phyloP scores from a whole-genome alignment of 2,888 invertebrate species.

The Cerastis rubricosa region DNA sequence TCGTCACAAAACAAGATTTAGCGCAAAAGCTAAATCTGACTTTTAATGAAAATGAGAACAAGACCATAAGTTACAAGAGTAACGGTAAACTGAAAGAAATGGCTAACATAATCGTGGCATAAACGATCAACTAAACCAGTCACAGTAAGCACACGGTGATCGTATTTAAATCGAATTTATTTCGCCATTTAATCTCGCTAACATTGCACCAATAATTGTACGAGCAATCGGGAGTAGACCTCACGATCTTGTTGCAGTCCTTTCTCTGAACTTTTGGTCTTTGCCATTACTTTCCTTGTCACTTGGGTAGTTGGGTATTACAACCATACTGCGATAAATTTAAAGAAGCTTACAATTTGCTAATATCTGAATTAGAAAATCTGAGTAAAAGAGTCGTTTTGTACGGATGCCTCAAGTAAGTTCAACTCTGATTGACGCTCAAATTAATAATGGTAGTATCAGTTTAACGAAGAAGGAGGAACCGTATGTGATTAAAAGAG shows the following conservation, averaged over 20 bases:
- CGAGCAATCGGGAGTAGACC: constrained; percentile 56
- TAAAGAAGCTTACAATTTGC: constrained; percentile 7
- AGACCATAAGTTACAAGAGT: constrained; percentile 16
- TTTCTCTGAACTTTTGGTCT: constrained; percentile 62
- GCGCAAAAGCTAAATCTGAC: constrained; percentile 18
- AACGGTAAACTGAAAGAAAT: constrained; percentile 45
- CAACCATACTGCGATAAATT: constrained; percentile 2
- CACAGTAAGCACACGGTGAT: constrained; percentile 47
- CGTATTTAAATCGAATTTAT: constrained; percentile 63
- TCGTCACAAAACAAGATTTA: constrained; percentile 16
- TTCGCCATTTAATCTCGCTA: constrained; percentile 57
- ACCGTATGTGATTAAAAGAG: too few species aligned
- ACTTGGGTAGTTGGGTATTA: not conserved
- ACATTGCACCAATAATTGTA: constrained; percentile 56
- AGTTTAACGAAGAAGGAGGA: not conserved
- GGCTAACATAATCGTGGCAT: constrained; percentile 29
- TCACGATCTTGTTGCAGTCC: constrained; percentile 58
- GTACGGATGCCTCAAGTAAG: not conserved
- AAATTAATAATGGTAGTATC: not conserved
- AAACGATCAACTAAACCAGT: constrained; percentile 53
- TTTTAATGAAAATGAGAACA: constrained; percentile 21
- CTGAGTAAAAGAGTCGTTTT: not conserved
- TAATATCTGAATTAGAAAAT: constrained; percentile 1
- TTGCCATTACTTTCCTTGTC: constrained; percentile 54
- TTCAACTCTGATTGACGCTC: not conserved